A percentile compares a stretch with the other conserved stretches of the same genome.
Evolutionary conservation across 35 echinoderm and acorn worm species (phyloP).

Genomic region (Ophiothrix spiculata): DNA sequence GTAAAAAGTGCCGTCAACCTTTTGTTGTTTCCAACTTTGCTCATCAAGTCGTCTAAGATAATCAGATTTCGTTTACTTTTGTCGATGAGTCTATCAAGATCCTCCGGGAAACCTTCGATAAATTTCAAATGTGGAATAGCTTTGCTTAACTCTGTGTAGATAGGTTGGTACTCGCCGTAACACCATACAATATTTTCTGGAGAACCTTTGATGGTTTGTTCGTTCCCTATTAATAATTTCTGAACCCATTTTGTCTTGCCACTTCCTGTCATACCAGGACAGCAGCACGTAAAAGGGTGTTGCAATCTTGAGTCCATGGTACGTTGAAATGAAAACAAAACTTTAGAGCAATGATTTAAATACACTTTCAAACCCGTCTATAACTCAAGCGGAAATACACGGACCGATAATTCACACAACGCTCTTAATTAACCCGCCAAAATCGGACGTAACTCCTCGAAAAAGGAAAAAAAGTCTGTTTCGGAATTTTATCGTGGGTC

Average conservation of each 20-base stretch:
- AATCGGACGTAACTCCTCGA: too few species aligned
- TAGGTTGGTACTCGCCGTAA: constrained; percentile 60
- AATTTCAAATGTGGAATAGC: constrained; percentile 21
- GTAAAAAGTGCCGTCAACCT: constrained; percentile 37
- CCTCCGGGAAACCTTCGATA: constrained; percentile 40
- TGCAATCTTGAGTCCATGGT: constrained; percentile 20
- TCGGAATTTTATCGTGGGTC: too few species aligned
- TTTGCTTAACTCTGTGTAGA: constrained; percentile 16
- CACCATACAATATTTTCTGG: constrained; percentile 61
- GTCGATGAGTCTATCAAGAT: constrained; percentile 21
- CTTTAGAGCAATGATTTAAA: too few species aligned
- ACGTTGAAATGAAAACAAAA: too few species aligned
- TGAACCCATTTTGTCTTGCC: constrained; percentile 60
- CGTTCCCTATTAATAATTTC: background rate
- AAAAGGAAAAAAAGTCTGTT: too few species aligned
- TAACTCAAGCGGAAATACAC: too few species aligned
- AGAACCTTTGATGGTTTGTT: constrained; percentile 3
- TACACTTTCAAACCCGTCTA: too few species aligned
- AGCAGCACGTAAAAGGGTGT: constrained; percentile 17
- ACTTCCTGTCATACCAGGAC: constrained; percentile 21
- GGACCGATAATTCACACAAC: too few species aligned
- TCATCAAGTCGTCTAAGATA: constrained; percentile 49
- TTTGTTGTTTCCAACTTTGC: constrained; percentile 19
- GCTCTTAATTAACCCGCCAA: too few species aligned
- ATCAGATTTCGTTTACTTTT: constrained; percentile 33